Evolutionary conservation across 2,113 vertebrate genomes (phyloP).

Genomic region (Casuarius casuarius): DNA sequence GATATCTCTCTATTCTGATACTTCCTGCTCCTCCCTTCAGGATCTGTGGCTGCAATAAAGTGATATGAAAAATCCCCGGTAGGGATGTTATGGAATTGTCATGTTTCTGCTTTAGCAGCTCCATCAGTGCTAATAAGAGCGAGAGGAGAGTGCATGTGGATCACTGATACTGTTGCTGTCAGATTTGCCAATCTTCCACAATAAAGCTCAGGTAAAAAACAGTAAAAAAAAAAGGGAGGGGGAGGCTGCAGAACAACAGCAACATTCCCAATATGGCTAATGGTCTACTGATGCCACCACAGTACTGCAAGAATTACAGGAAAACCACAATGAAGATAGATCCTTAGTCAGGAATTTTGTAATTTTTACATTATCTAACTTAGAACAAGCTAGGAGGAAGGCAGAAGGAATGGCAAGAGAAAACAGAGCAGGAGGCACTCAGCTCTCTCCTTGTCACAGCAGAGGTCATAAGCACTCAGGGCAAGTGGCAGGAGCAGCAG

Average conservation of each 20-base stretch:
- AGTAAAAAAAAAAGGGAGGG: neutral
- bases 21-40: neutral
- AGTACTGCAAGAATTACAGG: neutral
- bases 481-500: slow-evolving; percentile 32
- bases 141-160: neutral
- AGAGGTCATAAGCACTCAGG: neutral
- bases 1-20: neutral
- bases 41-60: neutral
- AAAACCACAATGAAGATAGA: rapidly evolving
- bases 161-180: neutral
- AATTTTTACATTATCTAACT: neutral
- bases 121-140: neutral
- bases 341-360: neutral
- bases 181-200: neutral
- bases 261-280: neutral
- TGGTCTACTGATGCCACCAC: neutral
- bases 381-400: neutral
- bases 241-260: neutral
- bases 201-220: neutral
- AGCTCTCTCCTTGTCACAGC: slow-evolving; percentile 4
- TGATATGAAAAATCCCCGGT: neutral
- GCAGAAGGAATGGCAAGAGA: neutral
- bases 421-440: neutral
- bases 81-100: neutral
- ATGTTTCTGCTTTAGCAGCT: neutral